Percentiles rank a stretch among this genome's conserved stretches.
Evolutionary conservation across 2,113 vertebrate genomes (phyloP).

Genomic region (Syrrhaptes paradoxus): DNA sequence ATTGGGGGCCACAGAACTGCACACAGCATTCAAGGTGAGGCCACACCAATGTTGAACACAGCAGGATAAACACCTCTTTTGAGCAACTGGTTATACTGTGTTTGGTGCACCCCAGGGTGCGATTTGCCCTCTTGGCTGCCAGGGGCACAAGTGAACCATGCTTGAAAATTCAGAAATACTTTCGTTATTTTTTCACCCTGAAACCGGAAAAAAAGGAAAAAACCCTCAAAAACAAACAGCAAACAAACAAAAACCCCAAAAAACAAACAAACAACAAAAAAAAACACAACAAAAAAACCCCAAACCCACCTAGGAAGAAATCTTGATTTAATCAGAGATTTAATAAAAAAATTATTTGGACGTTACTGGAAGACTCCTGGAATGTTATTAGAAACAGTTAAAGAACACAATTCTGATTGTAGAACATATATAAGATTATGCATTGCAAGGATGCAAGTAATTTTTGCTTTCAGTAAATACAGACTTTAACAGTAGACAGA

Average conservation of each 20-base stretch:
- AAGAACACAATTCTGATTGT: neutral
- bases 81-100: fast-evolving
- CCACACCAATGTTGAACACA: fast-evolving
- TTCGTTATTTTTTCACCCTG: neutral
- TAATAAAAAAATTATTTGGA: neutral
- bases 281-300: too few relatives aligned
- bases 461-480: neutral
- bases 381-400: neutral
- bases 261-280: too few relatives aligned
- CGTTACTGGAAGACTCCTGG: neutral
- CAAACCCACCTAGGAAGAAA: neutral
- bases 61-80: neutral
- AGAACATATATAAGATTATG: neutral
- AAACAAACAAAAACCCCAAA: too few relatives aligned
- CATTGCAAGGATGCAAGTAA: neutral
- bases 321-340: neutral
- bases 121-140: neutral
- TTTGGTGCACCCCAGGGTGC: neutral
- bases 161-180: neutral
- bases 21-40: neutral
- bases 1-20: neutral
- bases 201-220: neutral
- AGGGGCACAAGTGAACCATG: neutral
- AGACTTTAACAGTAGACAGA: neutral
- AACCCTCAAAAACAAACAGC: neutral